These are phyloP conservation scores for Heterotis niloticus DNA, from an alignment of 2,113 vertebrate genomes.

Conservation along the genomic window DNA sequence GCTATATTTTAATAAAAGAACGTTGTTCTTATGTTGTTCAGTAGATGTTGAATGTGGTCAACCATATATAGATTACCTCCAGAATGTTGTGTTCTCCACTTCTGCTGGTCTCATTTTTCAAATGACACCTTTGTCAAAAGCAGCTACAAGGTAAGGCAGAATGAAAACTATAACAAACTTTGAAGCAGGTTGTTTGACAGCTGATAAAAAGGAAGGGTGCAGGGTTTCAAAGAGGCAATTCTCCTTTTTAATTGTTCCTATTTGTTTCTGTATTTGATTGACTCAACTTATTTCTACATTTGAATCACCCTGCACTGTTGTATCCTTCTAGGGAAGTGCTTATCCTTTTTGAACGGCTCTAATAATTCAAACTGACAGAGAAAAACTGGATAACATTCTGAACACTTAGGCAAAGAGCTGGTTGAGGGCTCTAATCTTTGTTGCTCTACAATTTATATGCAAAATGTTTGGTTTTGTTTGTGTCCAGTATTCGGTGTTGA, in stretches of 20 bases:
- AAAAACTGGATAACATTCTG: constrained; percentile 35
- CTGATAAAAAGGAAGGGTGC: no score
- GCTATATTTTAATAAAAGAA: no score
- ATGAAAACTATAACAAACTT: no score
- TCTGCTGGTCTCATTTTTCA: no score
- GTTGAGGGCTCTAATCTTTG: background rate
- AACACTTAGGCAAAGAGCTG: background rate
- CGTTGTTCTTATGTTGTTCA: no score
- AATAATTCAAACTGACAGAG: constrained; percentile 43
- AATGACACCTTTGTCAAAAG: no score
- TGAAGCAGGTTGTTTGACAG: no score
- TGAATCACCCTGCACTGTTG: constrained; percentile 24
- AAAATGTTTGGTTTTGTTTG: background rate
- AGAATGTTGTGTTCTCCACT: no score
- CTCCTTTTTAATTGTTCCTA: background rate
- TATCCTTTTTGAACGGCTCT: constrained; percentile 29
- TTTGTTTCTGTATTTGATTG: constrained; percentile 39
- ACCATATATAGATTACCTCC: no score
- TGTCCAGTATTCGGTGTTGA: background rate
- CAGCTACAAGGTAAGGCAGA: no score
- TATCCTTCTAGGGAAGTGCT: constrained; percentile 32
- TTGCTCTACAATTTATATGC: constrained; percentile 5
- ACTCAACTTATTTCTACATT: constrained; percentile 35
- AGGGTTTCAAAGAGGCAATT: no score
- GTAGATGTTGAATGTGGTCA: no score